phyloP scores from a whole-genome alignment of 2,888 invertebrate species.

The Orthosia gothica region DNA sequence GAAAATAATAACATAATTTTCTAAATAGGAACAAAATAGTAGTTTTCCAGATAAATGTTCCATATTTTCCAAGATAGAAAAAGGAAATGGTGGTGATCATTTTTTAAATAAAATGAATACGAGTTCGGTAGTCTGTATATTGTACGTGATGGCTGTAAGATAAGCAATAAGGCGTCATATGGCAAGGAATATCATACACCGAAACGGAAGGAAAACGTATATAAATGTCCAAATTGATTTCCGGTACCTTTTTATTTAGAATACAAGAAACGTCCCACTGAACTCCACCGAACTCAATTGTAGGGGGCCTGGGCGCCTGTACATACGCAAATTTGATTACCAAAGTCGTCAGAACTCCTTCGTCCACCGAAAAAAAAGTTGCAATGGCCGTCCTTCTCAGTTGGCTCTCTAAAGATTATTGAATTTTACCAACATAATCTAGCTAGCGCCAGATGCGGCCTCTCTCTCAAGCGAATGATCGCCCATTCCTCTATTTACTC shows the following conservation, averaged over 20 bases:
- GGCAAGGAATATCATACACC: conserved; percentile 52
- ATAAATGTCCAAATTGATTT: conserved; percentile 55
- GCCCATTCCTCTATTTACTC: conserved; percentile 83
- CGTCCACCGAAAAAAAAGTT: conserved; percentile 77
- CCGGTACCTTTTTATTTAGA: conserved; percentile 66
- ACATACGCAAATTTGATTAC: conserved; percentile 77
- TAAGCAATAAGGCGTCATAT: conserved; percentile 50
- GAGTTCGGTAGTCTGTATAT: conserved; percentile 18
- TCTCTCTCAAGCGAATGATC: conserved; percentile 82
- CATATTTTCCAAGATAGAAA: neutral
- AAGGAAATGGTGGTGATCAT: neutral
- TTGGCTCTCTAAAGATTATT: conserved; percentile 86
- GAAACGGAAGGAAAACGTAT: conserved; percentile 44
- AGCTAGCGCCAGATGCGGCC: conserved; percentile 84
- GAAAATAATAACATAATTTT: too few species aligned
- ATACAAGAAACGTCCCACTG: conserved; percentile 65
- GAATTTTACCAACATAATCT: conserved; percentile 88
- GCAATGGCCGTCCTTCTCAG: conserved; percentile 80
- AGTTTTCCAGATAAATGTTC: conserved; percentile 2
- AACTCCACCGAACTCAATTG: conserved; percentile 65
- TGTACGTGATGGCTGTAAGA: conserved; percentile 33
- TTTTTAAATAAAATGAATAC: conserved; percentile 34
- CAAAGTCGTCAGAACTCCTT: conserved; percentile 70
- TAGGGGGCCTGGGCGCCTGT: conserved; percentile 55
- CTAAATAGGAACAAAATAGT: neutral